Base-by-base conservation (phyloP, 2,797 vertebrate species). In the Gallinago stenura region DNA sequence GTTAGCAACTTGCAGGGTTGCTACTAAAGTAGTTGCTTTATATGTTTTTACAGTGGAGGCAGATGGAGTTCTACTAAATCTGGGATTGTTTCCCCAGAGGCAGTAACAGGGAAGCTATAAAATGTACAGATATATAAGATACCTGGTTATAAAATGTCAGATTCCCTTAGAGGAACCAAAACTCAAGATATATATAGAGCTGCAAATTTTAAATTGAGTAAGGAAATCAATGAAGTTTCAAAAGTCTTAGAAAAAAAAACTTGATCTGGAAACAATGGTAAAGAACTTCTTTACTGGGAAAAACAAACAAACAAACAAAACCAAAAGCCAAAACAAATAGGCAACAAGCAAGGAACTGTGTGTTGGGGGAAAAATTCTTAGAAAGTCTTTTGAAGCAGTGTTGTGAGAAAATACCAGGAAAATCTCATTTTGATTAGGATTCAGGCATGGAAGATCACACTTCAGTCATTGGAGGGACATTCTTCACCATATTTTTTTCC, bases 11-110 rank as follows among this genome's bases (percentile, higher is more conserved):
- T 95, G 94, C 94, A 91, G 83, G 58, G 46, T 90, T 92, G 81
- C 35, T 87, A 93, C 46, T 48, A 48, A 48, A 90, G 60, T 56
- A 96, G 77, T 54, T 93, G 45, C 33, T 96, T 90, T 96, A 73
- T 93, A 54, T 87, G 64, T 58, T 91, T 83, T 84, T 64, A 72
- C 81, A 78, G 35, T 31, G 45, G 24, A 96, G 82, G 83, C 95
- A 96, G 92, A 96, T 88, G 94, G 94, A 90, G 71, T 69, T 93
- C 82, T 92, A 82, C 68, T 95, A 90, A 94, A 96, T 91, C 86
- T 94, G 88, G 68, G 91, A 86, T 84, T 94, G 83, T 91, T 94
- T 96, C 60, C 92, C 92, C 80, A 92, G 89, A 79, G 89, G 84
- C 88, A 43, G 66, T 58, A 86, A 90, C 45, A 8, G 7, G 45